These are phyloP conservation scores for Chondrosia reniformis DNA, from an alignment of 37 sponge, comb jelly and placozoan genomes.

Conservation along the genomic window DNA sequence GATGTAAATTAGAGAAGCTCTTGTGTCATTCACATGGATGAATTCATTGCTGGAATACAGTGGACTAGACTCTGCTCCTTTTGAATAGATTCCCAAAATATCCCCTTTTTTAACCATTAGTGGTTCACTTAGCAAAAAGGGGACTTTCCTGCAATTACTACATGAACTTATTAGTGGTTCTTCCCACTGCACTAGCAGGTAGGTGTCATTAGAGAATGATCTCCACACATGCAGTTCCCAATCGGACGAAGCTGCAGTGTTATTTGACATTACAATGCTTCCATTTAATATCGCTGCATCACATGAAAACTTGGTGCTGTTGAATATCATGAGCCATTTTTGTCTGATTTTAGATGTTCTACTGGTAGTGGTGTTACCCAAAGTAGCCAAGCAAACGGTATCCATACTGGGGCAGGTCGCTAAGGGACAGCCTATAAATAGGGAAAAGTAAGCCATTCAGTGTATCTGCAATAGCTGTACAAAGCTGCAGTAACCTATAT, in stretches of 20 bases:
- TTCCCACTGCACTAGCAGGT: constrained; percentile 1
- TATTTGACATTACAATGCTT: neutral
- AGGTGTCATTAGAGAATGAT: neutral
- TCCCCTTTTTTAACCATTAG: constrained; percentile 10
- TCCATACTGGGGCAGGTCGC: too few relatives aligned
- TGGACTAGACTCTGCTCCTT: too few relatives aligned
- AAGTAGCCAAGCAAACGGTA: too few relatives aligned
- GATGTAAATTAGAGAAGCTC: neutral
- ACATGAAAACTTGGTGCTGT: constrained; percentile 1
- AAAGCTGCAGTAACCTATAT: too few relatives aligned
- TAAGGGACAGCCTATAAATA: too few relatives aligned
- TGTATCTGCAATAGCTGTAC: too few relatives aligned
- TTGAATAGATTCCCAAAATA: neutral
- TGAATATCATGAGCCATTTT: constrained; percentile 2
- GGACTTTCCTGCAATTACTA: neutral
- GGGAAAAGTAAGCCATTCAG: too few relatives aligned
- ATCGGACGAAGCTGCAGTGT: neutral
- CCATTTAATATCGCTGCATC: constrained; percentile 23
- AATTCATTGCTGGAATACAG: neutral
- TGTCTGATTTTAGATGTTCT: too few relatives aligned
- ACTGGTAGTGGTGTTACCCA: too few relatives aligned
- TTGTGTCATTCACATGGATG: neutral
- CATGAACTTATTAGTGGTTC: neutral
- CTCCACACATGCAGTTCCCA: constrained; percentile 5
- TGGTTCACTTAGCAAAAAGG: neutral